phyloP scores from a whole-genome alignment of 2,797 vertebrate genomes.

The Poecilia gillii region DNA sequence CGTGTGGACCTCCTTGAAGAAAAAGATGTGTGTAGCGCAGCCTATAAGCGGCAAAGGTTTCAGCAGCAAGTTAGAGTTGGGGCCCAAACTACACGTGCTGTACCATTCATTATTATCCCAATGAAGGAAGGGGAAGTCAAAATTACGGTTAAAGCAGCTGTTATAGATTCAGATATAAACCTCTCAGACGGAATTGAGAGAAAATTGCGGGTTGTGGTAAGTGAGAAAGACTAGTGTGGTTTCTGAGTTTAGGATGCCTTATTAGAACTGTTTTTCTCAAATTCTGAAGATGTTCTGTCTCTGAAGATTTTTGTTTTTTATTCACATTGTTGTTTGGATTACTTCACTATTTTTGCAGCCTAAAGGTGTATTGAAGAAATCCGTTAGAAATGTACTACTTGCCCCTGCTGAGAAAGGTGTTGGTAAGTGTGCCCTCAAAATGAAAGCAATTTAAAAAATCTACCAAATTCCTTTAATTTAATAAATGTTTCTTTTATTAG shows the following conservation, averaged over 20 bases:
- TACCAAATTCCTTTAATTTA: not conserved
- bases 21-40: constrained; percentile 82
- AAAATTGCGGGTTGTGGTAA: constrained; percentile 86
- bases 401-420: constrained; percentile 66
- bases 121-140: constrained; percentile 71
- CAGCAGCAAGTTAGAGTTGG: constrained; percentile 67
- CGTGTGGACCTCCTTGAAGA: constrained; percentile 82
- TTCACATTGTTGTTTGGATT: not conserved
- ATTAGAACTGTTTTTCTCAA: not conserved
- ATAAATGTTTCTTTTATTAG: constrained; percentile 57
- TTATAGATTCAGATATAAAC: constrained; percentile 40
- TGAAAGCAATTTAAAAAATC: not conserved
- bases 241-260: not conserved
- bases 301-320: not conserved
- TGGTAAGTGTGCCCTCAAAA: constrained; percentile 22
- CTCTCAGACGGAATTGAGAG: constrained; percentile 82
- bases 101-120: constrained; percentile 87
- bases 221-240: constrained; percentile 41
- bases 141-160: constrained; percentile 85
- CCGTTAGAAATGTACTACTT: constrained; percentile 57
- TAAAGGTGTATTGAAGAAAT: constrained; percentile 79
- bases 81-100: constrained; percentile 53
- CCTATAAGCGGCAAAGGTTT: constrained; percentile 77
- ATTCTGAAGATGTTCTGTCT: not conserved
- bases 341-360: constrained; percentile 71